Conservation (phyloP, 2,113 vertebrate genomes). For the Entomyzon cyanotis region DNA sequence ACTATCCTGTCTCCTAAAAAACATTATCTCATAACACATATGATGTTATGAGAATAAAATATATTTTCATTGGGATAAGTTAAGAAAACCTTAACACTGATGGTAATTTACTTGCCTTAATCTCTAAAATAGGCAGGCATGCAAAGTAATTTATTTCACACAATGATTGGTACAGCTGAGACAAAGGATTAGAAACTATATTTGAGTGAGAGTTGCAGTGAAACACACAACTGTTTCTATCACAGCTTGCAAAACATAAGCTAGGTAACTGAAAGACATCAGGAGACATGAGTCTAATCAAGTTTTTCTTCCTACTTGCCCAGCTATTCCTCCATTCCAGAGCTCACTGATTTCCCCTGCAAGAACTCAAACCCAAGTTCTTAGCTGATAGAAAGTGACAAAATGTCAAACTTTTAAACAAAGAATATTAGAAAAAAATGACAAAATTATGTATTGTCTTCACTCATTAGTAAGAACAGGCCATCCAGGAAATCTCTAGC, state of each 20-base stretch:
- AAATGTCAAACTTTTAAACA: background rate
- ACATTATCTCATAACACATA: background rate
- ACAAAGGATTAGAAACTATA: background rate
- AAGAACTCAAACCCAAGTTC: background rate
- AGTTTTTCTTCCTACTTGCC: background rate
- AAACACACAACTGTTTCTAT: background rate
- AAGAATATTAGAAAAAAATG: background rate
- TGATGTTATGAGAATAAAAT: background rate
- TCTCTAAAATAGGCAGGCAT: background rate
- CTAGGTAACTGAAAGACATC: background rate
- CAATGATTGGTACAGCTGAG: background rate
- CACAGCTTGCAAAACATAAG: background rate
- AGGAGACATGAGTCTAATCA: background rate
- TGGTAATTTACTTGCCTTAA: background rate
- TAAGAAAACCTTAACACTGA: background rate
- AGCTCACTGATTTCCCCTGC: background rate
- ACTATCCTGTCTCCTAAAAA: background rate
- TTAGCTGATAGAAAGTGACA: background rate
- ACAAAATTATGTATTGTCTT: background rate
- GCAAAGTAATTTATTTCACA: background rate
- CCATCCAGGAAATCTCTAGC: background rate
- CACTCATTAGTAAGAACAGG: background rate
- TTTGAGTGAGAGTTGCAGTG: background rate
- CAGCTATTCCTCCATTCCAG: background rate
- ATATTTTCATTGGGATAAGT: background rate